These are phyloP conservation scores for Drosophila chauvacae DNA, from an alignment of 1,140 invertebrate genomes.

Conservation along the genomic window DNA sequence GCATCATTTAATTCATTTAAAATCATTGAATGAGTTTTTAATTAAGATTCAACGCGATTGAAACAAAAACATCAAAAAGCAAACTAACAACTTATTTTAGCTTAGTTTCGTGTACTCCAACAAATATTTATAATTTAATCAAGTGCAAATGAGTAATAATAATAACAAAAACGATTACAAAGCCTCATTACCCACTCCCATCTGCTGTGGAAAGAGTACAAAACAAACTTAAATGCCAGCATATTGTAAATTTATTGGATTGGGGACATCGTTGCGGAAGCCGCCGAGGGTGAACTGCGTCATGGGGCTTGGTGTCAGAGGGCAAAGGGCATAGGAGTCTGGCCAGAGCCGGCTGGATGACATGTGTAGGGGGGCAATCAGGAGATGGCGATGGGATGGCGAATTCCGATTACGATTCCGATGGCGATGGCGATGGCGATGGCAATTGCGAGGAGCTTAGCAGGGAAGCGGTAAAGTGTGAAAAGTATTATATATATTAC, in stretches of 20 bases:
- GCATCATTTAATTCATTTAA: slow-evolving; percentile 7
- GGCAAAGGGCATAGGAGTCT: slow-evolving; percentile 4
- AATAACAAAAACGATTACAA: background rate
- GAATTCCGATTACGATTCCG: slow-evolving; percentile 36
- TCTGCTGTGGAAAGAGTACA: slow-evolving; percentile 26
- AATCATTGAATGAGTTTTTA: slow-evolving; percentile 5
- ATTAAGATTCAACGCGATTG: slow-evolving; percentile 1
- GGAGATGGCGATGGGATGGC: slow-evolving; percentile 38
- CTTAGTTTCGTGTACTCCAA: background rate
- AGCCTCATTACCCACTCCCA: slow-evolving; percentile 2
- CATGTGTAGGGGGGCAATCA: slow-evolving; percentile 45
- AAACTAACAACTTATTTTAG: background rate
- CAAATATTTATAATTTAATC: background rate
- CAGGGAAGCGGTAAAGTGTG: slow-evolving; percentile 18
- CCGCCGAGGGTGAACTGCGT: slow-evolving; percentile 5
- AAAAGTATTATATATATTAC: slow-evolving; percentile 9
- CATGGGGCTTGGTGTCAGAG: slow-evolving; percentile 16
- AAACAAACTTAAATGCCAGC: slow-evolving; percentile 59
- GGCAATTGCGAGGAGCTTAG: slow-evolving; percentile 36
- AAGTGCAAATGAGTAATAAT: background rate
- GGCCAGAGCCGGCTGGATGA: slow-evolving; percentile 25
- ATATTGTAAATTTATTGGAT: slow-evolving; percentile 65
- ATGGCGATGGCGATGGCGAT: slow-evolving; percentile 23
- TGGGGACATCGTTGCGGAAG: slow-evolving; percentile 32
- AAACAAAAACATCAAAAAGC: background rate